Conservation (phyloP, 2,113 vertebrate species). For the Gyps fulvus region DNA sequence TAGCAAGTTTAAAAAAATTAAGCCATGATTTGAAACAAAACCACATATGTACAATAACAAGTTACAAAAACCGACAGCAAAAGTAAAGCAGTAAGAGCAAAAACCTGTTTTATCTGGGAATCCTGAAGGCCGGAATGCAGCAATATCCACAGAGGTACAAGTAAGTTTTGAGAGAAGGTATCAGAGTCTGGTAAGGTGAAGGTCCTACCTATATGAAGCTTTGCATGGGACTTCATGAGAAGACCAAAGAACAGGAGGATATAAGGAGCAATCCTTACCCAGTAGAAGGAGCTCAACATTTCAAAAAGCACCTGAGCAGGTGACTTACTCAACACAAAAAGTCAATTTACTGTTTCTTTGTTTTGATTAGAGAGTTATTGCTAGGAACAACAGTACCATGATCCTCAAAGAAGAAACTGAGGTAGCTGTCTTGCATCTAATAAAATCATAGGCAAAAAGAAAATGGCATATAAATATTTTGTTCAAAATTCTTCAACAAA, state of each 20-base stretch:
- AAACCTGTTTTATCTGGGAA: not conserved
- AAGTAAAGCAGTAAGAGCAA: not conserved
- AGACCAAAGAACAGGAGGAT: not conserved
- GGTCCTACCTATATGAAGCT: not conserved
- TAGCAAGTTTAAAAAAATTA: not conserved
- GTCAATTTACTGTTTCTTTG: not conserved
- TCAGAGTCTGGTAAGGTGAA: not conserved
- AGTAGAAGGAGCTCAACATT: not conserved
- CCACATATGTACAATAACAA: not conserved
- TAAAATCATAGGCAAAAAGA: not conserved
- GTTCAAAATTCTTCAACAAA: not conserved
- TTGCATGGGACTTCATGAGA: not conserved
- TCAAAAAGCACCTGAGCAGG: not conserved
- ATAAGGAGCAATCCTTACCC: not conserved
- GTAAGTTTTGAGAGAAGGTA: not conserved
- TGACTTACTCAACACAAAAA: not conserved
- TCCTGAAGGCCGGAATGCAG: not conserved
- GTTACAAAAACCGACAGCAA: not conserved
- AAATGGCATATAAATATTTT: accelerated
- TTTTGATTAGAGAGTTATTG: not conserved
- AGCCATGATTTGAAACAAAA: not conserved
- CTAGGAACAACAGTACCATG: not conserved
- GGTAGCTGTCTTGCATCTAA: not conserved
- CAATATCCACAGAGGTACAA: not conserved
- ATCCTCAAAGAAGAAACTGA: not conserved